Conservation (phyloP, 2,797 vertebrate species). For the Cyprinodon diabolis region DNA sequence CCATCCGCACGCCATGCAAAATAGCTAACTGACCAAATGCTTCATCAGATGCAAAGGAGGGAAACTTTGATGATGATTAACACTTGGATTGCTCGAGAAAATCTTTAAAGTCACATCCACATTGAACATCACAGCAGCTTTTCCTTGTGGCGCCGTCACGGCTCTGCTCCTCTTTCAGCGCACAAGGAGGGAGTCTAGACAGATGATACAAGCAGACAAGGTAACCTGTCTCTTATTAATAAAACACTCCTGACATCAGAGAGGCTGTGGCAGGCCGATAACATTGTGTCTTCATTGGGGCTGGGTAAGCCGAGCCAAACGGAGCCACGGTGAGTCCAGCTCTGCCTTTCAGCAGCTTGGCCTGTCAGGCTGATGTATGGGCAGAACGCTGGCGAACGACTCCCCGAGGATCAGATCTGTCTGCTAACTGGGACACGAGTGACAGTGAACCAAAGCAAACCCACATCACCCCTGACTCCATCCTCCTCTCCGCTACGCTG, state of each 20-base stretch:
- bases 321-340: conserved; percentile 44
- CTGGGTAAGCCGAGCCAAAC: conserved; percentile 64
- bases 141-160: neutral
- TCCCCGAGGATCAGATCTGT: conserved; percentile 73
- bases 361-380: conserved; percentile 78
- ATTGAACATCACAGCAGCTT: conserved; percentile 19
- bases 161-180: conserved; percentile 27
- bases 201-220: conserved; percentile 60
- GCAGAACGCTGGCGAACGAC: conserved; percentile 57
- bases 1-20: conserved; percentile 63
- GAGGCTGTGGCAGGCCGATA: conserved; percentile 71
- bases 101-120: conserved; percentile 11
- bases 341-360: conserved; percentile 72
- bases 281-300: conserved; percentile 69
- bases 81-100: neutral
- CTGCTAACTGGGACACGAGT: conserved; percentile 80
- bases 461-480: conserved; percentile 41
- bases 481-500: conserved; percentile 33
- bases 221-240: conserved; percentile 68
- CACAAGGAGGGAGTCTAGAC: conserved; percentile 67
- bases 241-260: conserved; percentile 66
- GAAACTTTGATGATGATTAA: conserved; percentile 1
- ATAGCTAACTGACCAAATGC: conserved; percentile 67
- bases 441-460: conserved; percentile 76
- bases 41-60: conserved; percentile 65